phyloP scores from a whole-genome alignment of 2,888 invertebrate genomes.

The Orchestes rusci region DNA sequence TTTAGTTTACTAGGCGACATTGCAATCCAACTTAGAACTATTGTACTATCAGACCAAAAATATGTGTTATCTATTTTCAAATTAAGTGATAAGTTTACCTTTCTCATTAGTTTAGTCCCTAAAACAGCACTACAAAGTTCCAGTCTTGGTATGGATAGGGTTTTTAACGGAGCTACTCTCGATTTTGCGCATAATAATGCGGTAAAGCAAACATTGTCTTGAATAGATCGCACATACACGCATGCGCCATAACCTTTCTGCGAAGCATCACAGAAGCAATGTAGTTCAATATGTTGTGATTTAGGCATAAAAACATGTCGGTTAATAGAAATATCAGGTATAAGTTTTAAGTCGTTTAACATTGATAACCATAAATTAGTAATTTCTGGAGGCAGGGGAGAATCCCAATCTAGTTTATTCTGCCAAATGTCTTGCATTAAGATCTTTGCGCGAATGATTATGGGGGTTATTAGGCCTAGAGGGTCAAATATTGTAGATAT shows the following conservation, averaged over 20 bases:
- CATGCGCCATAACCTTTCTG: conserved; percentile 16
- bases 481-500: too few species aligned
- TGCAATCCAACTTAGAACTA: conserved; percentile 7
- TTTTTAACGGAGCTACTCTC: conserved; percentile 19
- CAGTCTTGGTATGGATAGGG: conserved; percentile 14
- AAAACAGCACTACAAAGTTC: conserved; percentile 16
- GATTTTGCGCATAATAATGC: conserved; percentile 17
- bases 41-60: conserved; percentile 12
- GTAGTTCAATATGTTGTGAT: background rate
- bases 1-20: conserved; percentile 7
- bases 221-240: conserved; percentile 13
- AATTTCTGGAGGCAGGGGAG: background rate
- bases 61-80: conserved; percentile 5
- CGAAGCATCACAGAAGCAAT: conserved; percentile 21
- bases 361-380: too few species aligned
- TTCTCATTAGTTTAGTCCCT: conserved; percentile 3
- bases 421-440: background rate
- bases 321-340: too few species aligned
- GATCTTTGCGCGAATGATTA: background rate
- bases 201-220: background rate
- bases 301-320: conserved; percentile 2
- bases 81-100: background rate
- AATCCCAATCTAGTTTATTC: conserved; percentile 1
- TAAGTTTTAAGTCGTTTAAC: too few species aligned
- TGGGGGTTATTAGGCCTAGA: too few species aligned